Conservation (phyloP, 2,797 vertebrate species). For the Epinephelus coioides region DNA sequence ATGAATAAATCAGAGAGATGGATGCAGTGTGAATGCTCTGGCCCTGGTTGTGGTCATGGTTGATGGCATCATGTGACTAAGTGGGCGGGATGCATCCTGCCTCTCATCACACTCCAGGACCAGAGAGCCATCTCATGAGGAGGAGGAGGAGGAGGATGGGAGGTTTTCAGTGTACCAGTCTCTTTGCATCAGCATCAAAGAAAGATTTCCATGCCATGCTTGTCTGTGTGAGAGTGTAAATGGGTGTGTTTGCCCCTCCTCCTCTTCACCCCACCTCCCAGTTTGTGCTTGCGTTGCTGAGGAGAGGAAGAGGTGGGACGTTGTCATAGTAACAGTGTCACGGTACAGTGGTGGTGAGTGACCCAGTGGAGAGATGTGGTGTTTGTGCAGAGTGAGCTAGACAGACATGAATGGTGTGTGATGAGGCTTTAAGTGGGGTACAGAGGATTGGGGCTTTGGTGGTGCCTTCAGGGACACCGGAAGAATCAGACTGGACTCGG, state of each 20-base stretch:
- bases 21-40: slow-evolving; percentile 36
- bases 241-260: slow-evolving; percentile 38
- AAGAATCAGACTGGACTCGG: slow-evolving; percentile 35
- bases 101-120: slow-evolving; percentile 44
- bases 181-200: slow-evolving; percentile 77
- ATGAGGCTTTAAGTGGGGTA: slow-evolving; percentile 18
- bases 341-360: slow-evolving; percentile 40
- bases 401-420: slow-evolving; percentile 34
- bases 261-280: slow-evolving; percentile 34
- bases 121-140: slow-evolving; percentile 51
- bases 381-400: slow-evolving; percentile 13
- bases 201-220: slow-evolving; percentile 57
- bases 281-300: slow-evolving; percentile 49
- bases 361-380: slow-evolving; percentile 49
- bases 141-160: slow-evolving; percentile 50
- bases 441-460: background rate
- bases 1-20: slow-evolving; percentile 78
- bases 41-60: slow-evolving; percentile 50
- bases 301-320: slow-evolving; percentile 71
- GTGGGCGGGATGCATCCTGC: slow-evolving; percentile 37
- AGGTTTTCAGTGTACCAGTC: slow-evolving; percentile 74
- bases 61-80: slow-evolving; percentile 69
- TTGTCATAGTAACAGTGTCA: slow-evolving; percentile 80
- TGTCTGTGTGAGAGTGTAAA: slow-evolving; percentile 51
- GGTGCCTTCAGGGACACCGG: slow-evolving; percentile 10